Base-by-base conservation (phyloP, 2,113 vertebrate genomes). In the Archilochus colubris region DNA sequence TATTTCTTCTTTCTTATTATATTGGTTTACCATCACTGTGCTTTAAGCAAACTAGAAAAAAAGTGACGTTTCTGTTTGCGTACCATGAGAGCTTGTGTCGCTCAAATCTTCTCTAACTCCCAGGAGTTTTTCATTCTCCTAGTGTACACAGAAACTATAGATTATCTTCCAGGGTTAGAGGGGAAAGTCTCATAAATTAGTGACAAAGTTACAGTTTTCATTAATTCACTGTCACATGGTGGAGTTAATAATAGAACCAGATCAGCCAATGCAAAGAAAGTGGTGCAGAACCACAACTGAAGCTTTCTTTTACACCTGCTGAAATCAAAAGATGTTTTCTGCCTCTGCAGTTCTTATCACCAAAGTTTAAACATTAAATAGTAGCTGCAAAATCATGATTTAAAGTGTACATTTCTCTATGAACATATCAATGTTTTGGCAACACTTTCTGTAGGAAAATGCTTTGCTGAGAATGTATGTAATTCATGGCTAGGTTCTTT, bases 291-390 rank as follows among this genome's bases (percentile, higher is more conserved):
- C 43, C n/a, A 53, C 13, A 36, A 6, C 7, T 46, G 12, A 76
- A 83, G 21, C 4, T 28, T 20, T 40, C 9, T 31, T 63, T 55
- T 66, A 68, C 25, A 28, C 5, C 67, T 64, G 43, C 55, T 81
- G 24, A 81, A 93, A 84, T 91, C 28, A 91, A 94, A 94, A 94
- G 66, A 83, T 82, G 86, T 18, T 91, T 95, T 87, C 87, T 88
- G 74, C 54, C 66, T 36, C 61, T 95, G 33, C 93, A 92, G 94
- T 93, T 82, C 61, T 73, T 87, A 44, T 83, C 88, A 95, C 82
- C 77, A 36, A 69, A 44, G 4, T 69, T 83, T 55, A 79, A 79
- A 33, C 4, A 44, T n/a, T 6, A 66, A 76, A 51, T 31, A 44
- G 14, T 7, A n/a, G 14, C 6, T 64, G 5, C 67, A 69, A 15